Conservation (phyloP, 2,888 invertebrate species). For the Drosophila stalkeri region DNA sequence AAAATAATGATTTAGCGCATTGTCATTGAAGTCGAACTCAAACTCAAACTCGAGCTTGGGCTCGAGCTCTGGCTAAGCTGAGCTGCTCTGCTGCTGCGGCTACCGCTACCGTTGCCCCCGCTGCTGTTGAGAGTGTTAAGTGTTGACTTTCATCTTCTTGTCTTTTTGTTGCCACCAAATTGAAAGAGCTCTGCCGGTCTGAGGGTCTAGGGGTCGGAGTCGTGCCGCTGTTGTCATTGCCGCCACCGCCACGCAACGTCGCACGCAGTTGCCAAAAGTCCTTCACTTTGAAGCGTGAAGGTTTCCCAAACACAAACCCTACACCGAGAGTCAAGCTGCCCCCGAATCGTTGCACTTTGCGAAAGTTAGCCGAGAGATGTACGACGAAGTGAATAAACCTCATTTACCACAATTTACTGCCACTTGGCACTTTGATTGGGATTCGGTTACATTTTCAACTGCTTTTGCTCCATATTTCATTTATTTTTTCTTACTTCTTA, state of each 20-base stretch:
- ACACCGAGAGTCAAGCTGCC: conserved; percentile 22
- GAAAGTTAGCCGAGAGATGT: conserved; percentile 47
- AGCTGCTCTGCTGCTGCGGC: conserved; percentile 15
- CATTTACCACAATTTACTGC: conserved; percentile 73
- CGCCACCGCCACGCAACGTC: conserved; percentile 58
- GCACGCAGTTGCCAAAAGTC: conserved; percentile 68
- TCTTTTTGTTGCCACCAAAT: conserved; percentile 64
- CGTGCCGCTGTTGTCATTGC: conserved; percentile 58
- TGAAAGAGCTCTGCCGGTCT: conserved; percentile 27
- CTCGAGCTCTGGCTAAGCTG: conserved; percentile 9
- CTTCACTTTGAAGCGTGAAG: conserved; percentile 79
- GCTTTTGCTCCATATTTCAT: conserved; percentile 34
- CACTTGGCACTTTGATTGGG: conserved; percentile 62
- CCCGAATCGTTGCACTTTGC: conserved; percentile 51
- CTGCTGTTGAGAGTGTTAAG: conserved; percentile 67
- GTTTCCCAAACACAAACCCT: conserved; percentile 70
- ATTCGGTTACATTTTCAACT: conserved; percentile 66
- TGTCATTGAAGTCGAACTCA: conserved; percentile 69
- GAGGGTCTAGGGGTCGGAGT: conserved; percentile 32
- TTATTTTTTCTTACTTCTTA: conserved; percentile 28
- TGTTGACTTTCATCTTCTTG: conserved; percentile 81
- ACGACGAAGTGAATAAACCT: conserved; percentile 62
- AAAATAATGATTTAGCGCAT: conserved; percentile 74
- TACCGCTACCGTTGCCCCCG: conserved; percentile 16
- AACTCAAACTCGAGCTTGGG: conserved; percentile 16